Base-by-base conservation (phyloP, 2,113 vertebrate genomes). In the Megaceryle maxima region DNA sequence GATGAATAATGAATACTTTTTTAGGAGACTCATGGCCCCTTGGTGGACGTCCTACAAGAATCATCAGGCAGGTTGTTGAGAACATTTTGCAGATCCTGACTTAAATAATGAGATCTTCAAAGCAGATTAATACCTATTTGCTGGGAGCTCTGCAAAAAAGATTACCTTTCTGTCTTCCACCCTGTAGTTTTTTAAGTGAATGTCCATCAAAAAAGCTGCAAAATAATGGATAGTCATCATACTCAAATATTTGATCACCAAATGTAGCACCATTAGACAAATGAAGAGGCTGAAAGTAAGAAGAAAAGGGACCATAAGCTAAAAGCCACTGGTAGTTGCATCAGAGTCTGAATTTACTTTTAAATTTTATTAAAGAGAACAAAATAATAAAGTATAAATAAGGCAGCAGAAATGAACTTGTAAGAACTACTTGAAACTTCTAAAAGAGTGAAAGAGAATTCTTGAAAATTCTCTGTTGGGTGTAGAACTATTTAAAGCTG, bases 71-170 rank as follows among this genome's bases (percentile, higher is more conserved):
- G 5, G 26, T 46, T 69, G 41, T 55, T 86, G 25, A 83, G 72
- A 93, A 74, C 16, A 64, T 80, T 93, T 95, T 7, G 13, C 17
- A 91, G 59, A 63, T 93, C 79, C 80, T 87, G 81, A 82, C 66
- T 87, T 90, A 83, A 95, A 83, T 93, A 86, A 94, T 88, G 92
- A 86, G n/a, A 67, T 80, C 76, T 91, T 94, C 82, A 86, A 59
- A 51, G 17, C 63, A 90, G 79, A 96, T 92, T 93, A 90, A 96
- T 90, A 72, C 11, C 22, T 88, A 39, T 90, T 95, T 95, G 16
- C 79, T 63, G n/a, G 68, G 76, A 94, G 75, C 67, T 60, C 44
- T 90, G 44, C 29, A 79, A 72, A 74, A 90, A 88, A 25, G 16
- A 90, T 93, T 60, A 59, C 31, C 13, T 74, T 83, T 95, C 48